Evolutionary conservation across 2,113 vertebrate genomes (phyloP).

Genomic region (Stigmatopora nigra): DNA sequence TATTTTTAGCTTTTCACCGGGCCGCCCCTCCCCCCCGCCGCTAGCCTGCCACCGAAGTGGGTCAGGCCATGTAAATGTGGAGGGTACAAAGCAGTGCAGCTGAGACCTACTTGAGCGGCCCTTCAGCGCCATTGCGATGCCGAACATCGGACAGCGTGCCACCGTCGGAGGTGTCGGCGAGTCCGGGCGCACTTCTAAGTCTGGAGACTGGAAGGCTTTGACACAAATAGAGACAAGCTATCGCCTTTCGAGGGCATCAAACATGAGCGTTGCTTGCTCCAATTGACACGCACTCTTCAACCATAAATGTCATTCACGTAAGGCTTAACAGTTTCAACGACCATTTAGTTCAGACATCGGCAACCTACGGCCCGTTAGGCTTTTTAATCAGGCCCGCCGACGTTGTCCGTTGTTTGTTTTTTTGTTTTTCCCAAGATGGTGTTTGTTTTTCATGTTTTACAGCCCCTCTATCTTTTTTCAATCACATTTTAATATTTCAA

Average conservation of each 20-base stretch:
- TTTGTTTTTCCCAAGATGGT: too few relatives aligned
- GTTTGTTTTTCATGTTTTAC: too few relatives aligned
- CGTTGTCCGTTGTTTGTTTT: too few relatives aligned
- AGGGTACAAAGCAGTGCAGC: constrained; percentile 62
- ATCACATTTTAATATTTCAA: too few relatives aligned
- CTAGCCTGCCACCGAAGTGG: constrained; percentile 60
- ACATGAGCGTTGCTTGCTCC: not conserved
- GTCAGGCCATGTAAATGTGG: constrained; percentile 69
- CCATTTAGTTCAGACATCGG: too few relatives aligned
- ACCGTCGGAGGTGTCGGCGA: constrained; percentile 40
- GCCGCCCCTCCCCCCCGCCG: constrained; percentile 57
- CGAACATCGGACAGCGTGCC: constrained; percentile 23
- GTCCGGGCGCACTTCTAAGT: constrained; percentile 15
- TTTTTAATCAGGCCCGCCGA: too few relatives aligned
- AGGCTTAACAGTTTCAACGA: too few relatives aligned
- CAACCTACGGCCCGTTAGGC: too few relatives aligned
- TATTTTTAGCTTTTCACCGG: constrained; percentile 73
- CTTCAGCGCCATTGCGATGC: constrained; percentile 41
- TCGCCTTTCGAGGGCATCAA: not conserved
- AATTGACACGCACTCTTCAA: not conserved
- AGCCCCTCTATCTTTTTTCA: too few relatives aligned
- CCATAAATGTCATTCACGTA: not conserved
- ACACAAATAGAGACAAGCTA: not conserved
- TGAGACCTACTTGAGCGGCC: constrained; percentile 54
- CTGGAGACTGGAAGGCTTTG: not conserved